Evolutionary conservation across 2,888 invertebrate genomes (phyloP).

Genomic region (Branchellion lobata): DNA sequence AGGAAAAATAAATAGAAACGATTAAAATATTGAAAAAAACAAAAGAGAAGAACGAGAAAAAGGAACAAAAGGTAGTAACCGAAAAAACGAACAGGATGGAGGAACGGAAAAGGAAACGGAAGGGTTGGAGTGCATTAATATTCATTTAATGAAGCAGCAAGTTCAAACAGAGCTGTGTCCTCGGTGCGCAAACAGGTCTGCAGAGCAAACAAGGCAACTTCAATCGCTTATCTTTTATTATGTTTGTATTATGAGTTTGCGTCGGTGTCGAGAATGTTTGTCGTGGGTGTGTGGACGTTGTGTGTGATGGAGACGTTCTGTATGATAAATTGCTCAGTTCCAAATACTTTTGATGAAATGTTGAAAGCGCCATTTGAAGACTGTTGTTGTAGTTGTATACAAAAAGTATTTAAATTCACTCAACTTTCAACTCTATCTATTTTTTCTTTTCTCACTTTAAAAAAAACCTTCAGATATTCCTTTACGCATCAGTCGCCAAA

Average conservation of each 20-base stretch:
- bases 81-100: no score
- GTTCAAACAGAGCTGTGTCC: slow-evolving; percentile 20
- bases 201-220: slow-evolving; percentile 2
- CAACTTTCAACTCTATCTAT: no score
- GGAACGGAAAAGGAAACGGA: no score
- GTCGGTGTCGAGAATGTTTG: neutral
- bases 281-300: neutral
- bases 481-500: no score
- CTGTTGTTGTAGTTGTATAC: neutral
- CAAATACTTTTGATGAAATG: neutral
- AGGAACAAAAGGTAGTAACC: no score
- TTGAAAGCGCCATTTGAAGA: neutral
- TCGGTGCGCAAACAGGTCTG: neutral
- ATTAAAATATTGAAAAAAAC: no score
- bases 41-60: no score
- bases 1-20: no score
- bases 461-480: no score
- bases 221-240: slow-evolving; percentile 21
- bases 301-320: neutral
- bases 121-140: slow-evolving; percentile 8
- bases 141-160: slow-evolving; percentile 17
- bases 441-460: no score
- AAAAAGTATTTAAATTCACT: neutral
- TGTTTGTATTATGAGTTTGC: slow-evolving; percentile 18
- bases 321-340: neutral